These are phyloP conservation scores for Ammodytes dubius DNA, from an alignment of 2,113 vertebrate genomes.

Conservation along the genomic window DNA sequence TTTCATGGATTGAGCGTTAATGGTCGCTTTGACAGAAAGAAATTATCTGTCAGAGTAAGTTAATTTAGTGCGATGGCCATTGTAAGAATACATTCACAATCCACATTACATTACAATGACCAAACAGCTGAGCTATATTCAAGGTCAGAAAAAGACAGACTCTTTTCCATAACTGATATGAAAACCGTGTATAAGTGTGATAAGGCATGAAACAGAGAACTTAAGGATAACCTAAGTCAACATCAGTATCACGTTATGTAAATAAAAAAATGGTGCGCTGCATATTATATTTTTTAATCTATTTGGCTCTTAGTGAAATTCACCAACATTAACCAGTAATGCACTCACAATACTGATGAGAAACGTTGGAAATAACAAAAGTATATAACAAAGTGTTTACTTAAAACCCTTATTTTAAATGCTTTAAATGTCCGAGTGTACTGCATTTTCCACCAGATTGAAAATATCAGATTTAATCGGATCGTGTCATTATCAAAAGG, in stretches of 20 bases:
- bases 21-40: not conserved
- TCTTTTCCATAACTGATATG: constrained; percentile 10
- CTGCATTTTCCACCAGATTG: constrained; percentile 8
- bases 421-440: not conserved
- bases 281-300: not conserved
- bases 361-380: not conserved
- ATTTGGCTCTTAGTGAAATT: too few species aligned
- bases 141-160: constrained; percentile 38
- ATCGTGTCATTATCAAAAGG: constrained; percentile 36
- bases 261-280: not conserved
- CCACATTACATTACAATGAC: not conserved
- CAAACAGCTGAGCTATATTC: constrained; percentile 4
- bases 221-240: constrained; percentile 15
- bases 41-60: not conserved
- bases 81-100: not conserved
- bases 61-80: constrained; percentile 1
- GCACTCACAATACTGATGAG: not conserved
- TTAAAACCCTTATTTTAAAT: not conserved
- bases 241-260: constrained; percentile 24
- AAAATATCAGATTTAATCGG: not conserved
- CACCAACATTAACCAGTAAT: not conserved
- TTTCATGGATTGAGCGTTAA: not conserved
- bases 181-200: constrained; percentile 17
- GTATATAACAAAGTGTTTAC: not conserved
- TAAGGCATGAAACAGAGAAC: constrained; percentile 25